Percentiles rank a stretch among this genome's conserved stretches.
Evolutionary conservation across 1,140 invertebrate species (phyloP).

Genomic region (Drosophila trapezifrons): DNA sequence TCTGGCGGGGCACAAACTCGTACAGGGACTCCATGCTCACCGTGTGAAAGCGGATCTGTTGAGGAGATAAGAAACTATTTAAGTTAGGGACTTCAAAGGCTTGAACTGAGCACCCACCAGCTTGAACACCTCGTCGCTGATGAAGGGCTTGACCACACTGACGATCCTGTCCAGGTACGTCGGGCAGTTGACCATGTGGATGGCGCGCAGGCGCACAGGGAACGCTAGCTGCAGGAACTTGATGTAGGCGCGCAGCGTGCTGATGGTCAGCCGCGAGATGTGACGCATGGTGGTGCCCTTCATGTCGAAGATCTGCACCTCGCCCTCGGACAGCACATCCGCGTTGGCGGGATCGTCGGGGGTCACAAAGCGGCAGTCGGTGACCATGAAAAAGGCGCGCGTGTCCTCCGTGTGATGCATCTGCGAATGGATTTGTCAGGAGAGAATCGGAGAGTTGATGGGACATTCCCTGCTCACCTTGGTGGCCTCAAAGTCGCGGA

Average conservation of each 20-base stretch:
- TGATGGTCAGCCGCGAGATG: conserved; percentile 87
- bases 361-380: conserved; percentile 87
- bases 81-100: neutral
- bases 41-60: conserved; percentile 87
- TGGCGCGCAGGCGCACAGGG: conserved; percentile 89
- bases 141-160: conserved; percentile 87
- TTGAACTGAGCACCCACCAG: conserved; percentile 44
- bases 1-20: conserved; percentile 86
- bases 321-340: conserved; percentile 84
- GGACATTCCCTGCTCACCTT: conserved; percentile 56
- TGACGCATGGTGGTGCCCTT: conserved; percentile 87
- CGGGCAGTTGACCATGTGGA: conserved; percentile 89
- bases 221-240: conserved; percentile 88
- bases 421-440: conserved; percentile 52
- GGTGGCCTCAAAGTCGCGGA: conserved; percentile 86
- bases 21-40: conserved; percentile 86
- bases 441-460: too few relatives aligned
- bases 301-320: conserved; percentile 90
- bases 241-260: conserved; percentile 84
- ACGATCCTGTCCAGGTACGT: conserved; percentile 87
- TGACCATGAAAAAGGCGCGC: conserved; percentile 88
- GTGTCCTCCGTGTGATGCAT: conserved; percentile 88
- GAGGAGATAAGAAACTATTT: neutral
- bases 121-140: conserved; percentile 87
- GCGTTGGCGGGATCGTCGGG: conserved; percentile 84